phyloP scores from a whole-genome alignment of 1,140 invertebrate species.

The Cydia fagiglandana region DNA sequence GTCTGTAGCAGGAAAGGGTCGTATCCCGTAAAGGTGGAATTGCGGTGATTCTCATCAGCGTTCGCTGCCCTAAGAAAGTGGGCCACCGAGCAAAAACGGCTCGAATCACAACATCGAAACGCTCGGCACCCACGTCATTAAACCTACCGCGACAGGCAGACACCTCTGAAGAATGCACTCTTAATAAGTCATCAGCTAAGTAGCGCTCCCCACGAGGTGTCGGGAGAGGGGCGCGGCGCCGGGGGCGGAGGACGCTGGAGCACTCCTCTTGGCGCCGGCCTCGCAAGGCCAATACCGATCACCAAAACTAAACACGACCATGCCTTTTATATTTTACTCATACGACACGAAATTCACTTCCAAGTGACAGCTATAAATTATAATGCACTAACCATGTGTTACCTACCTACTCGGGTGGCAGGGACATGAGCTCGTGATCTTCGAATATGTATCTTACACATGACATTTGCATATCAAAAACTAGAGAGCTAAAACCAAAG shows the following conservation, averaged over 20 bases:
- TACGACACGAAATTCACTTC: not conserved
- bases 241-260: slow-evolving; percentile 33
- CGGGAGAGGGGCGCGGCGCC: slow-evolving; percentile 36
- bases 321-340: not conserved
- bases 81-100: slow-evolving; percentile 37
- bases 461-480: not conserved
- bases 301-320: not conserved
- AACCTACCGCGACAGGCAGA: slow-evolving; percentile 69
- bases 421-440: not conserved
- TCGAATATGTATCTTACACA: not conserved
- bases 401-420: not conserved
- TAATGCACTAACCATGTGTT: not conserved
- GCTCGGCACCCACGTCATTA: slow-evolving; percentile 65
- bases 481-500: slow-evolving; percentile 13
- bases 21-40: not conserved
- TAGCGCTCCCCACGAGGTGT: slow-evolving; percentile 61
- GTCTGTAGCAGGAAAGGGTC: not conserved
- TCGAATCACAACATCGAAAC: slow-evolving; percentile 47
- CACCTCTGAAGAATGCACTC: slow-evolving; percentile 76
- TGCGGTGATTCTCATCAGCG: not conserved
- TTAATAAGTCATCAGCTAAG: slow-evolving; percentile 79
- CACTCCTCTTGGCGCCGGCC: slow-evolving; percentile 17
- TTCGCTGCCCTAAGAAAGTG: slow-evolving; percentile 40
- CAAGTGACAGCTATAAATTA: not conserved
- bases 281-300: not conserved